These are phyloP conservation scores for Xenotilapia flavipinnis DNA, from an alignment of 2,113 vertebrate genomes.

Conservation along the genomic window DNA sequence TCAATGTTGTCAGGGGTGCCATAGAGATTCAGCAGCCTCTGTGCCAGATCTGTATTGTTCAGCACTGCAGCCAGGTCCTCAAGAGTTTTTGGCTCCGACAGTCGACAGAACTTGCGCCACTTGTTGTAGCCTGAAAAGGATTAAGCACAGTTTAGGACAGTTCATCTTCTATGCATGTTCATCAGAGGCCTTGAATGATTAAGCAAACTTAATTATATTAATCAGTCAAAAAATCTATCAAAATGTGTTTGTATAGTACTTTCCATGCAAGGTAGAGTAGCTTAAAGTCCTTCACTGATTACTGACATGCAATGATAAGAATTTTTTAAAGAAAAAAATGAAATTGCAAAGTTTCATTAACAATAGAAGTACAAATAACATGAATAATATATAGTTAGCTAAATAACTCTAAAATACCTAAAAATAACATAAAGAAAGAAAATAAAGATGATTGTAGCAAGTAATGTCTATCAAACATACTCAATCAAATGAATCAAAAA, in stretches of 20 bases:
- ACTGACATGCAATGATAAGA: not conserved
- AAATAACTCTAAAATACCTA: not conserved
- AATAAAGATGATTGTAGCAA: not conserved
- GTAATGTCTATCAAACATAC: not conserved
- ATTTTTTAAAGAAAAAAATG: not conserved
- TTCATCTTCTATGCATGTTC: not conserved
- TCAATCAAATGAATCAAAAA: not conserved
- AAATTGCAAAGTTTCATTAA: not conserved
- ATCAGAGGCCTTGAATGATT: not conserved
- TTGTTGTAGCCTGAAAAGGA: slow-evolving; percentile 60
- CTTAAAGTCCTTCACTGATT: not conserved
- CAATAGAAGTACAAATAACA: not conserved
- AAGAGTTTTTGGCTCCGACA: slow-evolving; percentile 41
- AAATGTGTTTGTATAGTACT: not conserved
- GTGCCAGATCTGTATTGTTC: slow-evolving; percentile 46
- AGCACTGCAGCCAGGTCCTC: slow-evolving; percentile 25
- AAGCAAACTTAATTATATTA: not conserved
- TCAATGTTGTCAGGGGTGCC: slow-evolving; percentile 65
- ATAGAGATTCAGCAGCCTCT: slow-evolving; percentile 46
- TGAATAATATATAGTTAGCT: not conserved
- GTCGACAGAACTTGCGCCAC: slow-evolving; percentile 63
- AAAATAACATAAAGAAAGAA: not conserved
- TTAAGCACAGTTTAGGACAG: not conserved
- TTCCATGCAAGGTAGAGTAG: not conserved
- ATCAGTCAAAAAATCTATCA: not conserved